Conservation (phyloP, 2,888 invertebrate genomes). For the Phlogophora meticulosa region DNA sequence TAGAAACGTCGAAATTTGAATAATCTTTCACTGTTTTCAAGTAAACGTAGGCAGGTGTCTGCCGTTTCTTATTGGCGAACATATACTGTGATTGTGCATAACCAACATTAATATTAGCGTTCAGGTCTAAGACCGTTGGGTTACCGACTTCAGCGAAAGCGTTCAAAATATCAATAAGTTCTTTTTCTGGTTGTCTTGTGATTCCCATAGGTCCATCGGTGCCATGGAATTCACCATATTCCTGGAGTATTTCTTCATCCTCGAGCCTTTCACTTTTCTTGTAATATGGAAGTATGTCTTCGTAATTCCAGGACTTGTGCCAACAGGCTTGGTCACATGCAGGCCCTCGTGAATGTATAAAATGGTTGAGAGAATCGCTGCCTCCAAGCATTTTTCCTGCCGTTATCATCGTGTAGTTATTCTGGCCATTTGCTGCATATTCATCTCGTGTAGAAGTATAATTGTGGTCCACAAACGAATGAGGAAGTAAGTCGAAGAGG, state of each 20-base stretch:
- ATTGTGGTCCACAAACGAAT: slow-evolving; percentile 27
- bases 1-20: slow-evolving; percentile 48
- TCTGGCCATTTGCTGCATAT: slow-evolving; percentile 34
- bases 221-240: slow-evolving; percentile 44
- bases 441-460: slow-evolving; percentile 34
- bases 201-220: slow-evolving; percentile 49
- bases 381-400: slow-evolving; percentile 55
- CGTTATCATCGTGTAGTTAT: slow-evolving; percentile 37
- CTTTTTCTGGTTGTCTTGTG: slow-evolving; percentile 30
- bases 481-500: slow-evolving; percentile 8
- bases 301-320: slow-evolving; percentile 51
- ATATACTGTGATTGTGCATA: slow-evolving; percentile 40
- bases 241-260: slow-evolving; percentile 26
- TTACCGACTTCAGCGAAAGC: slow-evolving; percentile 55
- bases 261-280: slow-evolving; percentile 35
- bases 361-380: slow-evolving; percentile 43
- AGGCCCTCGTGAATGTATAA: slow-evolving; percentile 22
- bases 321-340: slow-evolving; percentile 36
- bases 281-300: slow-evolving; percentile 43
- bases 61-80: slow-evolving; percentile 42
- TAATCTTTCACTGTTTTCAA: slow-evolving; percentile 31
- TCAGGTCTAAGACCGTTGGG: slow-evolving; percentile 48
- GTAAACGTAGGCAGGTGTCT: slow-evolving; percentile 50
- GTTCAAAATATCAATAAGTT: slow-evolving; percentile 32
- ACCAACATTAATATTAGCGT: slow-evolving; percentile 33